Percentiles rank a stretch among this genome's conserved stretches.
Evolutionary conservation across 2,888 invertebrate species (phyloP).

Genomic region (Drosophila neutralis): DNA sequence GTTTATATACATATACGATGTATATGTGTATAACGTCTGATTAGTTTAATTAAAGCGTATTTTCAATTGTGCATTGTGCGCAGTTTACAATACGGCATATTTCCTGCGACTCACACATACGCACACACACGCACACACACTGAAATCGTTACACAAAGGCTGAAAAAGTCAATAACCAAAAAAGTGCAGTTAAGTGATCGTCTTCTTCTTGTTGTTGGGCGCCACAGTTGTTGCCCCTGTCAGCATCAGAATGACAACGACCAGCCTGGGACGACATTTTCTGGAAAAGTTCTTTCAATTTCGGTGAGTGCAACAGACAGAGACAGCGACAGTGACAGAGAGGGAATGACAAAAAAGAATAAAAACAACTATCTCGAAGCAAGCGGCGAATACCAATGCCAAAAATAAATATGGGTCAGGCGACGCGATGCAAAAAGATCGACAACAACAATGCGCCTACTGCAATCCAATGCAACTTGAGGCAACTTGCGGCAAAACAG

Average conservation of each 20-base stretch:
- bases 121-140: neutral
- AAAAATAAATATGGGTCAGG: conserved; percentile 76
- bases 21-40: conserved; percentile 58
- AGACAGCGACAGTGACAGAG: neutral
- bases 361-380: conserved; percentile 1
- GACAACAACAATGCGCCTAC: conserved; percentile 30
- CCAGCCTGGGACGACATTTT: conserved; percentile 71
- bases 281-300: conserved; percentile 78
- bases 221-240: conserved; percentile 23
- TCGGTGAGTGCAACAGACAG: conserved; percentile 61
- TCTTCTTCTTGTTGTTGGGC: conserved; percentile 32
- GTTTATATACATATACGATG: conserved; percentile 6
- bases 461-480: conserved; percentile 34
- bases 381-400: conserved; percentile 56
- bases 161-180: conserved; percentile 42
- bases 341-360: neutral
- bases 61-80: conserved; percentile 71
- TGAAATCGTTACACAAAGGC: conserved; percentile 9
- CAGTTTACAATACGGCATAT: conserved; percentile 49
- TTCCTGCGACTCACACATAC: conserved; percentile 42
- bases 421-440: conserved; percentile 42
- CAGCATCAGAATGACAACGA: conserved; percentile 64
- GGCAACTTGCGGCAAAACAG: conserved; percentile 6
- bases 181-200: conserved; percentile 56
- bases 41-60: conserved; percentile 80